A percentile compares a stretch with the other conserved stretches of the same genome.
Evolutionary conservation across 2,797 vertebrate genomes (phyloP).

Genomic region (Cryptoprocta ferox): DNA sequence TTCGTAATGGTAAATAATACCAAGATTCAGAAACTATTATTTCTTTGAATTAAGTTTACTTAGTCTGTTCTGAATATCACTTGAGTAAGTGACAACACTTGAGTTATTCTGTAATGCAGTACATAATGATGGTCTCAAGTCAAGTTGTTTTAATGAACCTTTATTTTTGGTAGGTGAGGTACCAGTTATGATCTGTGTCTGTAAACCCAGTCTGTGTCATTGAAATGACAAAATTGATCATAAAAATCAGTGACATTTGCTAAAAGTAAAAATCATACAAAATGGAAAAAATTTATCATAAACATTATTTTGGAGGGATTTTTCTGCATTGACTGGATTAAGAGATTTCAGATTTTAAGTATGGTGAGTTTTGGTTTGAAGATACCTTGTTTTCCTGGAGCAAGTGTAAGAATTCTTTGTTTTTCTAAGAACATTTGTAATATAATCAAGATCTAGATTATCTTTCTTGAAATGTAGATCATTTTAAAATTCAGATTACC

Average conservation of each 20-base stretch:
- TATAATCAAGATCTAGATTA: background rate
- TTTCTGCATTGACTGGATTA: background rate
- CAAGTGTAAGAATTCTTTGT: background rate
- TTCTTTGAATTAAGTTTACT: slow-evolving; percentile 10
- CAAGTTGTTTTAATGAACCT: background rate
- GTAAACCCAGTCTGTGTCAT: background rate
- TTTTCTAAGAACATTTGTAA: background rate
- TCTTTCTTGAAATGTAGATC: background rate
- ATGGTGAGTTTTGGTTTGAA: background rate
- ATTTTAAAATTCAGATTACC: slow-evolving; percentile 39
- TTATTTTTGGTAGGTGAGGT: slow-evolving; percentile 14
- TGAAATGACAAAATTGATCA: background rate
- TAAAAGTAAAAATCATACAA: background rate
- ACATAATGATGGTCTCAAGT: background rate
- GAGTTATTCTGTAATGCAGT: background rate
- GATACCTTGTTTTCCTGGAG: background rate
- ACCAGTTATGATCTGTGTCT: background rate
- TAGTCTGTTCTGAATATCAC: background rate
- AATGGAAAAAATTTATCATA: background rate
- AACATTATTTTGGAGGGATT: background rate
- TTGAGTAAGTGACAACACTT: background rate
- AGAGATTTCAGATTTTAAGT: background rate
- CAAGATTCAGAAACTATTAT: background rate
- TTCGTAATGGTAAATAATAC: background rate
- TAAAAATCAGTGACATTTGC: background rate